Base-by-base conservation (phyloP, 2,113 vertebrate genomes). In the Aspidoscelis tigris region DNA sequence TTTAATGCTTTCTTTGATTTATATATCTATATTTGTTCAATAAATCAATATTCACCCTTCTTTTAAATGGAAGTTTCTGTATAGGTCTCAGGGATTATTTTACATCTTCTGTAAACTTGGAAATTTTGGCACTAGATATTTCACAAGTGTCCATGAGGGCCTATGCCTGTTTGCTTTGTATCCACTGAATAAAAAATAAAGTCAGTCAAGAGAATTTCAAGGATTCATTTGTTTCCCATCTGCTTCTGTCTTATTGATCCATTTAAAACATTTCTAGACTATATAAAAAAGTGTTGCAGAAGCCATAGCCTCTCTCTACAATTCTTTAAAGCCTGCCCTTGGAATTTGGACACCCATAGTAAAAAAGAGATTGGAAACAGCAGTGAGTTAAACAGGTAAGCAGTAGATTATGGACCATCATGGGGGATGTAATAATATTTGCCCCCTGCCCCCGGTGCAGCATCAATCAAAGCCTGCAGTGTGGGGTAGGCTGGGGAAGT, bases 71-170 rank as follows among this genome's bases (percentile, higher is more conserved):
- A 66, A 2, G 14, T 1, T 3, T 5, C 89, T 90, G 81, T 43
- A 58, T 75, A 87, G 68, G 41, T 61, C 83, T 44, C 83, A 82
- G 86, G 81, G 43, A 87, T 91, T 18, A 87, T 85, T 90, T 58
- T 90, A 81, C 81, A 68, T 74, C 82, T 88, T 5, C 0, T 16
- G 3, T 84, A 90, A 61, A 84, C 78, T 83, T 66, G 80, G 85
- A 53, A 76, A 78, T 1, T 0, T 72, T 80, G 79, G 65, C 41
- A 2, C 2, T 58, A 2, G 76, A 53, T 44, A n/a, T 39, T 84
- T 86, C 81, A 87, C 72, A 43, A 74, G 11, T 85, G 18, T 78
- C 22, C 12, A 73, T 81, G 76, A 86, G 88, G 50, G 22, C 22
- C 65, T 86, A 78, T 84, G 20, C 66, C 61, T 33, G 77, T 64